Base-by-base conservation (phyloP, 1,140 invertebrate genomes). In the Atta colombica region DNA sequence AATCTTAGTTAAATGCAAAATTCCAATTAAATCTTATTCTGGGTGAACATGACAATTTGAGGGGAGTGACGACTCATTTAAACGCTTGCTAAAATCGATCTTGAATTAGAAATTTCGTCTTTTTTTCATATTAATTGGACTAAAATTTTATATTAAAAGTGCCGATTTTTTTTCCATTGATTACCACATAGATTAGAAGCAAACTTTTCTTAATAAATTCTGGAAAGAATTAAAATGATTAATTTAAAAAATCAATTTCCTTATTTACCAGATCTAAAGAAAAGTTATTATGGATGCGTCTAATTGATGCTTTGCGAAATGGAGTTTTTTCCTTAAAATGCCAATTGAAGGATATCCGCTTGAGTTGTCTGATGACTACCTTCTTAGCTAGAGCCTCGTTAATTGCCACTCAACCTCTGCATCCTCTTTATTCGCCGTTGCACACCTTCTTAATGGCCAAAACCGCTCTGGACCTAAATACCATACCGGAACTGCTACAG, bases 401-500 rank as follows among this genome's bases (percentile, higher is more conserved):
- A 69, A 95, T 97, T 6, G 96, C 97, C 28, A 96, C 97, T 0
- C 96, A 97, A 84, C 97, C 97, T n/a, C 94, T 96, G 10, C 96
- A 98, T 89, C 95, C 96, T 1, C 95, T 98, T 85, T 98, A 97
- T 91, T 95, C 95, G 74, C 96, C 96, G 3, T 93, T 98, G 0
- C 97, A 97, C 74, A 96, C 96, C 72, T 98, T 97, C 94, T 93
- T 98, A 10, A 96, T 97, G 91, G 96, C 97, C 0, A 98, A 97
- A 93, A 96, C 97, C 51, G 95, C 95, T 12, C 93, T 98, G 6
- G 96, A 98, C 93, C 94, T 98, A 2, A 96, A 96, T 4, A 96
- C 96, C n/a, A 96, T 98, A n/a, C 97, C 98, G 6, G 98, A 98
- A 94, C 97, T 98, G 85, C 96, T 97, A 49, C 97, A 96, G 77